Percentiles rank a stretch among this genome's conserved stretches.
Evolutionary conservation across 2,888 invertebrate species (phyloP).

Genomic region (Drosophila ustulata): DNA sequence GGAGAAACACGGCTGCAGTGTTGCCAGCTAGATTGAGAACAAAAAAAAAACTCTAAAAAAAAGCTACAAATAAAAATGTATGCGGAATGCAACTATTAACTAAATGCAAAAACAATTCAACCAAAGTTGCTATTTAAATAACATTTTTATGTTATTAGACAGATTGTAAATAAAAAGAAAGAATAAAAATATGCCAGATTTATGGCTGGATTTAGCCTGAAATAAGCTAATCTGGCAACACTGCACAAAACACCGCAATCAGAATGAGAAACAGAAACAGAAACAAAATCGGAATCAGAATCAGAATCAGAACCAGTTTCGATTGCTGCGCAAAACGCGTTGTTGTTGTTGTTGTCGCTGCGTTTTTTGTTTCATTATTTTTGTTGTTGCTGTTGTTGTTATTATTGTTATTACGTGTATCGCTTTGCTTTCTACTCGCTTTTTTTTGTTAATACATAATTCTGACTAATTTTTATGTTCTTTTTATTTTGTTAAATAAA

Average conservation of each 20-base stretch:
- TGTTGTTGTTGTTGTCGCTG: background rate
- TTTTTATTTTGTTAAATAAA: constrained; percentile 3
- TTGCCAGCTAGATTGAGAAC: background rate
- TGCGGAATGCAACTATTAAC: no score
- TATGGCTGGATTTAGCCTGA: no score
- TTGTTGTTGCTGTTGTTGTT: constrained; percentile 7
- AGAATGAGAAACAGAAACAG: background rate
- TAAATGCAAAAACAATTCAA: no score
- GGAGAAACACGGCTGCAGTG: background rate
- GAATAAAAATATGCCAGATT: no score
- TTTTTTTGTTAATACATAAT: background rate
- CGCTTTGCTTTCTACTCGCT: constrained; percentile 14
- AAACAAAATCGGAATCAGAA: background rate
- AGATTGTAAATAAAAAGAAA: no score
- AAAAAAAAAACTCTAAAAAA: no score
- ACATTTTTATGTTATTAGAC: no score
- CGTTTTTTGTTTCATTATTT: constrained; percentile 8
- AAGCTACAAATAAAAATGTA: no score
- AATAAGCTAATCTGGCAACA: no score
- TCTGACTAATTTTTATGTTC: constrained; percentile 4
- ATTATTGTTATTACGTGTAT: constrained; percentile 17
- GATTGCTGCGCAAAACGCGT: constrained; percentile 49
- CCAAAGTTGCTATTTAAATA: no score
- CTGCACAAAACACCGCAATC: background rate
- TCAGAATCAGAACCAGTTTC: constrained; percentile 44